Evolutionary conservation across 2,888 invertebrate genomes (phyloP).

Genomic region (Furcula furcula): DNA sequence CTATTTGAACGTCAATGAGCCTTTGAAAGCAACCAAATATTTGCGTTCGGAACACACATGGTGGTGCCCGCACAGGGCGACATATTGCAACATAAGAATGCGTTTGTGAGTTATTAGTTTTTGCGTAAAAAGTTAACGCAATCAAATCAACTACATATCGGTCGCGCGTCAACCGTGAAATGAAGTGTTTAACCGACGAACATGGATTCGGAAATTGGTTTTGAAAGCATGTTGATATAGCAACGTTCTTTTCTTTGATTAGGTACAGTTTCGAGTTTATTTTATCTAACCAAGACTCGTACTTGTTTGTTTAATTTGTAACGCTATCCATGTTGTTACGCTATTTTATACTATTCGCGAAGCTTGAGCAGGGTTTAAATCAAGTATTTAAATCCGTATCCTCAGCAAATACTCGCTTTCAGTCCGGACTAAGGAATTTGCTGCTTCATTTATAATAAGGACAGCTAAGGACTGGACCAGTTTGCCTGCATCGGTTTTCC

Average conservation of each 20-base stretch:
- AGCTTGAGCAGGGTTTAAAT: too few species aligned
- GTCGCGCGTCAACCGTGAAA: slow-evolving; percentile 68
- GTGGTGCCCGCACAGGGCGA: slow-evolving; percentile 72
- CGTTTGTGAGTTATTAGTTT: slow-evolving; percentile 51
- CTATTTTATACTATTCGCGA: too few species aligned
- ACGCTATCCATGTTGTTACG: too few species aligned
- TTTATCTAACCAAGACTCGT: too few species aligned
- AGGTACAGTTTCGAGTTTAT: slow-evolving; percentile 17
- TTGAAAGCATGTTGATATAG: slow-evolving; percentile 31
- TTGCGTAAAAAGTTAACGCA: slow-evolving; percentile 57
- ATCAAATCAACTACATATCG: slow-evolving; percentile 62
- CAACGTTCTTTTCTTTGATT: slow-evolving; percentile 20
- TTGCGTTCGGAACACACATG: slow-evolving; percentile 69
- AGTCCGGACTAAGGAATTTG: too few species aligned
- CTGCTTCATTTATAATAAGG: too few species aligned
- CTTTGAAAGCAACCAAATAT: slow-evolving; percentile 75
- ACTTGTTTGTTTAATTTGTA: too few species aligned
- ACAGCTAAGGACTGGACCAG: too few species aligned
- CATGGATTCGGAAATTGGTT: slow-evolving; percentile 55
- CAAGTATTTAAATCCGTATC: too few species aligned
- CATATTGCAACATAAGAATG: slow-evolving; percentile 64
- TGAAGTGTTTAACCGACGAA: slow-evolving; percentile 48
- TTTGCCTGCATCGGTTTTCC: too few species aligned
- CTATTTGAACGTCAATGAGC: slow-evolving; percentile 60
- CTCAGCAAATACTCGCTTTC: too few species aligned